phyloP scores from a whole-genome alignment of 2,888 invertebrate genomes.

The Eubasilissa splendida region DNA sequence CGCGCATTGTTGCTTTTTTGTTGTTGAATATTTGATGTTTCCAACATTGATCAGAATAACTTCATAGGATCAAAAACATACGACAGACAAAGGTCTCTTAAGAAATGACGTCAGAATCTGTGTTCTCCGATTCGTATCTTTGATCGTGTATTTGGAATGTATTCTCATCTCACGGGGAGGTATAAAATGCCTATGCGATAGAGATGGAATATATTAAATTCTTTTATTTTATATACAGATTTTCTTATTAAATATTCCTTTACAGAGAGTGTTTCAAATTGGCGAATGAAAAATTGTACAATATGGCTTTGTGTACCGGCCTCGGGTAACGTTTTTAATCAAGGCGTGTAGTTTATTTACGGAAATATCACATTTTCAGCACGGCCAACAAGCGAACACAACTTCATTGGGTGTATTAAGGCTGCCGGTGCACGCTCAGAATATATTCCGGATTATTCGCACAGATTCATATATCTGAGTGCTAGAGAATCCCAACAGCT shows the following conservation, averaged over 20 bases:
- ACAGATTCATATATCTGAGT: too few relatives aligned
- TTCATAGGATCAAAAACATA: slow-evolving; percentile 29
- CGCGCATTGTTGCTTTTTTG: slow-evolving; percentile 6
- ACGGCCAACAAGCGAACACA: too few relatives aligned
- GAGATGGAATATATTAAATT: slow-evolving; percentile 5
- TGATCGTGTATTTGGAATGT: slow-evolving; percentile 31
- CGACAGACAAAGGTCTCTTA: slow-evolving; percentile 9
- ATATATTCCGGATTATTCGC: too few relatives aligned
- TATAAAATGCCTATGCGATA: slow-evolving; percentile 13
- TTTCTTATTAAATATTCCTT: slow-evolving; percentile 28
- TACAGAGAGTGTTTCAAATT: slow-evolving; percentile 9
- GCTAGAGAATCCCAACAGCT: too few relatives aligned
- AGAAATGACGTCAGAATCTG: slow-evolving; percentile 29
- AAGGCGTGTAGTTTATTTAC: slow-evolving; percentile 26
- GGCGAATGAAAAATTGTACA: slow-evolving; percentile 21
- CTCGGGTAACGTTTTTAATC: slow-evolving; percentile 29
- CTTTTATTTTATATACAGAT: not conserved
- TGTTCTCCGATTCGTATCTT: slow-evolving; percentile 28
- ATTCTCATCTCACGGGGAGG: slow-evolving; percentile 13
- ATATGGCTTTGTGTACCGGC: slow-evolving; percentile 4
- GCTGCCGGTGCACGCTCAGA: too few relatives aligned
- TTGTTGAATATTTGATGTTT: slow-evolving; percentile 39
- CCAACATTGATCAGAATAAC: slow-evolving; percentile 33
- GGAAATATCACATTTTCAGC: not conserved
- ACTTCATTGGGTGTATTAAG: too few relatives aligned